Evolutionary conservation across 2,797 vertebrate genomes (phyloP).

Genomic region (Bradypus variegatus): DNA sequence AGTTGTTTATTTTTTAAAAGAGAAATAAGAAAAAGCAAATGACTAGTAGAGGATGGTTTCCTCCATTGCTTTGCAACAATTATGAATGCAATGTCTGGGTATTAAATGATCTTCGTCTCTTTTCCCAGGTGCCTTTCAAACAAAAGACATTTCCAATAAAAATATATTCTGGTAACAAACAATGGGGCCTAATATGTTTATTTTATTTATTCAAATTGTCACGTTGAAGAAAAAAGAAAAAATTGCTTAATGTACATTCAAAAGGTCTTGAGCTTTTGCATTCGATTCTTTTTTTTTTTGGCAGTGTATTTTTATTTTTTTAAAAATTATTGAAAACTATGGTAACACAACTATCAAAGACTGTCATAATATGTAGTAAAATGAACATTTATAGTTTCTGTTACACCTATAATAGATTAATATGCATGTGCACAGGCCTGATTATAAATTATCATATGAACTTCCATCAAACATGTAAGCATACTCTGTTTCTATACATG

Average conservation of each 20-base stretch:
- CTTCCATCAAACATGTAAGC: background rate
- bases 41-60: background rate
- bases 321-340: background rate
- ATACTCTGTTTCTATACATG: background rate
- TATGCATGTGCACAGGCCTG: background rate
- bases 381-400: background rate
- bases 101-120: conserved; percentile 1
- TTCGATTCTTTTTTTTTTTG: background rate
- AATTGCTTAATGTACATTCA: background rate
- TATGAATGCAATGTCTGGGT: conserved; percentile 17
- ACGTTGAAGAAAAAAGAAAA: conserved; percentile 28
- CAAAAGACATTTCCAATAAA: conserved; percentile 30
- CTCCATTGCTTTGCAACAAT: background rate
- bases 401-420: conserved; percentile 39
- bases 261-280: background rate
- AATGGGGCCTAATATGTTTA: conserved; percentile 1
- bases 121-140: background rate
- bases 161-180: conserved; percentile 17
- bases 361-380: background rate
- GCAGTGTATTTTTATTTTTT: background rate
- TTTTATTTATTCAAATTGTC: conserved; percentile 30
- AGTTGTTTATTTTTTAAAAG: background rate
- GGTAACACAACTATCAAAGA: background rate
- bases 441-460: conserved; percentile 7
- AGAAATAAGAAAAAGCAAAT: background rate